Base-by-base conservation (phyloP, 2,888 invertebrate species). In the Steinernema hermaphroditum region DNA sequence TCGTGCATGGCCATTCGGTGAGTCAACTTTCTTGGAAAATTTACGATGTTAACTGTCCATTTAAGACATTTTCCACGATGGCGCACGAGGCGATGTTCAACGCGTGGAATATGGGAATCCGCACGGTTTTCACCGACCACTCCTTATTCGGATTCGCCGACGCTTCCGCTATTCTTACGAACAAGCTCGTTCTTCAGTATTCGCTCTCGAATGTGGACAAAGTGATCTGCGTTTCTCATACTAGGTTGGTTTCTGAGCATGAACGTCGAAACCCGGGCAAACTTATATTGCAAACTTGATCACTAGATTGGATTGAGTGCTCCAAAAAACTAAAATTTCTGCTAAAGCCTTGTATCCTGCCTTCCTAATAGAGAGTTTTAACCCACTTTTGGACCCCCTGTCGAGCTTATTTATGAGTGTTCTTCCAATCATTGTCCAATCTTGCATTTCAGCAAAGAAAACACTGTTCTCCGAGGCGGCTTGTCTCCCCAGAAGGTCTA, bases 151-250 rank as follows among this genome's bases (percentile, higher is more conserved):
- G 85, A 22, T 85, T 85, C 73, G 97, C 97, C 50, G 98, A 98
- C 89, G 92, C 93, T 29, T 96, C 96, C 82, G 96, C 98, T 37
- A 93, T 97, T 44, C 90, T 98, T 70, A 97, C 96, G 16, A 99
- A 99, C 87, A 95, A 96, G 87, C 92, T 96, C 84, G 77, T 84
- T 16, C 90, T 99, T 46, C 93, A 96, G 88, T 92, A 97, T 86
- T 93, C 94, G 72, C 88, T 98, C 75, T 91, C 93, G 68, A 93
- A 93, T 87, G 93, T 94, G 85, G 93, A 95, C 88, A 96, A 96
- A 87, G 94, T 94, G 79, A 96, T 99, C 78, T 99, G 98, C 89
- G 98, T 99, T 0, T 98, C 97, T 0, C 94, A 98, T 76, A 89
- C 93, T 74, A 93, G 92, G 90, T 89, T n/a, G 46, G 37, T 44